Conservation (phyloP, 1,140 invertebrate species). For the Bombus huntii region DNA sequence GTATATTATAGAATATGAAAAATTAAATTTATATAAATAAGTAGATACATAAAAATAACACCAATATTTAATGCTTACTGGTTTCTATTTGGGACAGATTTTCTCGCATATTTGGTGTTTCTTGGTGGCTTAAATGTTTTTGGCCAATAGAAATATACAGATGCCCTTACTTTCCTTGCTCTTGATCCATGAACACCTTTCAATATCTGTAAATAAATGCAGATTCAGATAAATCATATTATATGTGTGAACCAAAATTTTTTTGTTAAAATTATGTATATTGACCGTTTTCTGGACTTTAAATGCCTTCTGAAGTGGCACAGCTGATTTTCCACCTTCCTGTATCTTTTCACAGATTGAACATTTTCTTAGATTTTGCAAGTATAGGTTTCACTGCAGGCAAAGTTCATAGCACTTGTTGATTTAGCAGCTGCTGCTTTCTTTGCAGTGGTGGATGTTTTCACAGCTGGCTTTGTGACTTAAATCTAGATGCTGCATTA, state of each 20-base stretch:
- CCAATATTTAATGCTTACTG: slow-evolving; percentile 84
- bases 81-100: slow-evolving; percentile 95
- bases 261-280: background rate
- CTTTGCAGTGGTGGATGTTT: slow-evolving; percentile 70
- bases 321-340: slow-evolving; percentile 81
- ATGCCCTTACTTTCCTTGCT: slow-evolving; percentile 95
- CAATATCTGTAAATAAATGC: slow-evolving; percentile 86
- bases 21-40: background rate
- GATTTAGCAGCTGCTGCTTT: slow-evolving; percentile 74
- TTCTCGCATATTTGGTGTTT: slow-evolving; percentile 97
- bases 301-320: slow-evolving; percentile 84
- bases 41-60: background rate
- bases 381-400: slow-evolving; percentile 78
- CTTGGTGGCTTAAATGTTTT: slow-evolving; percentile 95
- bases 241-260: background rate
- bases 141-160: slow-evolving; percentile 96
- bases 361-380: slow-evolving; percentile 86
- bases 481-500: slow-evolving; percentile 73
- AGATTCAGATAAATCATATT: slow-evolving; percentile 38
- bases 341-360: slow-evolving; percentile 83
- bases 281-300: slow-evolving; percentile 92
- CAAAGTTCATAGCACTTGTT: slow-evolving; percentile 75
- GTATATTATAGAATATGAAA: background rate
- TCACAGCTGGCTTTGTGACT: slow-evolving; percentile 74
- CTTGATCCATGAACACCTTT: slow-evolving; percentile 95